Percentiles rank a stretch among this genome's conserved stretches.
Conservation (phyloP, 2,113 vertebrate genomes). For the Cnemophilus loriae region DNA sequence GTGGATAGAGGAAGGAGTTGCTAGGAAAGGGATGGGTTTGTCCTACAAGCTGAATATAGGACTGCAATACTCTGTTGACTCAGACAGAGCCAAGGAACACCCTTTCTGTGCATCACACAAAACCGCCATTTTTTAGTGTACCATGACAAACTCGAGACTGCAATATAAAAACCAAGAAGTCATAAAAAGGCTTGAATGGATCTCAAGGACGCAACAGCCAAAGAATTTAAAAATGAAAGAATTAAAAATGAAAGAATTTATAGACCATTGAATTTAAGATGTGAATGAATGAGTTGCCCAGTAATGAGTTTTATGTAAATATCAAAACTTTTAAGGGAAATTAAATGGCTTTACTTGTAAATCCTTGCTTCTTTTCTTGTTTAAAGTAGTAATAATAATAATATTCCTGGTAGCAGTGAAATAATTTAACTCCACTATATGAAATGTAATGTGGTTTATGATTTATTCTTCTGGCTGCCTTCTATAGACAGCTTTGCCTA, state of each 20-base stretch:
- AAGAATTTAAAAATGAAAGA: neutral
- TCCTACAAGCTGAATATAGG: neutral
- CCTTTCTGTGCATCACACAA: neutral
- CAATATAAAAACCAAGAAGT: neutral
- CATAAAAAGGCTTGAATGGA: neutral
- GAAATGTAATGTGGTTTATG: neutral
- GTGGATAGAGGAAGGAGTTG: neutral
- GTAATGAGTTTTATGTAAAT: neutral
- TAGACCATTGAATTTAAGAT: neutral
- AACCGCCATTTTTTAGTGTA: neutral
- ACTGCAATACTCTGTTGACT: neutral
- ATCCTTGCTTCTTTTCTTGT: neutral
- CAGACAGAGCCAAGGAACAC: neutral
- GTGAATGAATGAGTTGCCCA: neutral
- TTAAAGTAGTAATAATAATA: neutral
- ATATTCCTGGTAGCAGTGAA: neutral
- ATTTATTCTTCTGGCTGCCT: constrained; percentile 1
- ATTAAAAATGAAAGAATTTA: neutral
- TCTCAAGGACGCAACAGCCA: neutral
- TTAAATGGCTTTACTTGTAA: neutral
- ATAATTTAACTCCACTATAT: neutral
- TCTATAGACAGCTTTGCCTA: neutral
- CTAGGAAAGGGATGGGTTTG: neutral
- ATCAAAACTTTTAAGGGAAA: neutral
- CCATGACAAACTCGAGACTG: neutral